Evolutionary conservation across 2,888 invertebrate species (phyloP), one percentile per base, ranked within the genome.

Genomic region (Pherbina coryleti): DNA sequence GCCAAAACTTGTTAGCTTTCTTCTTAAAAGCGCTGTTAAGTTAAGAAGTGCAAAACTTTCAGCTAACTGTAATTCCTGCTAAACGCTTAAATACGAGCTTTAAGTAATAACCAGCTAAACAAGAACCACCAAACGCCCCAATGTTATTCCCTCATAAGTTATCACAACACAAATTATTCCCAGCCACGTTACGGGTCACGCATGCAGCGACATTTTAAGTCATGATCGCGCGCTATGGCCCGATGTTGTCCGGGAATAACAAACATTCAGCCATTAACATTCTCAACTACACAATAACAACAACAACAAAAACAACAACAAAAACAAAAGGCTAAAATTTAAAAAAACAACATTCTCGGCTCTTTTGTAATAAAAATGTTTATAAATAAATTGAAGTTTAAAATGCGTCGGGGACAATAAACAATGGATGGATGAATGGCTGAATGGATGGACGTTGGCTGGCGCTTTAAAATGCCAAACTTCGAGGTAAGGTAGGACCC

Each of bases 301-400:
- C 55, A 8, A 55, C 55, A 55, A 55, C 8, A 55, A 11, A 3
- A 55, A 55, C n/a, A 53, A 1, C 5, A 19, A 5, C 7, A n/a
- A 55, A 3, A 55, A 55, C n/a, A 55, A 55, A 55, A 55, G 19
- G 7, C 5, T 9, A 1, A 55, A 55, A 55, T 19, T 55, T 5
- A 17, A 3, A 55, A 55, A 55, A 19, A 44, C 34, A 62, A 14
- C 49, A 60, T 73, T 73, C 72, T 57, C 37, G 37, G 8, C 22
- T 72, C 55, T 57, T 72, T 72, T 57, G 57, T 57, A 72, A 57
- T 57, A 55, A 69, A 72, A 72, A 57, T 72, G 73, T 62, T 73
- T 53, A 67, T 67, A 55, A 67, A 75, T 75, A 34, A 75, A 74
- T 66, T 64, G 53, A 67, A 55, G 55, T 75, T 75, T 37, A 75